Base-by-base conservation (phyloP, 2,888 invertebrate genomes). In the Iselma pallidipennis region DNA sequence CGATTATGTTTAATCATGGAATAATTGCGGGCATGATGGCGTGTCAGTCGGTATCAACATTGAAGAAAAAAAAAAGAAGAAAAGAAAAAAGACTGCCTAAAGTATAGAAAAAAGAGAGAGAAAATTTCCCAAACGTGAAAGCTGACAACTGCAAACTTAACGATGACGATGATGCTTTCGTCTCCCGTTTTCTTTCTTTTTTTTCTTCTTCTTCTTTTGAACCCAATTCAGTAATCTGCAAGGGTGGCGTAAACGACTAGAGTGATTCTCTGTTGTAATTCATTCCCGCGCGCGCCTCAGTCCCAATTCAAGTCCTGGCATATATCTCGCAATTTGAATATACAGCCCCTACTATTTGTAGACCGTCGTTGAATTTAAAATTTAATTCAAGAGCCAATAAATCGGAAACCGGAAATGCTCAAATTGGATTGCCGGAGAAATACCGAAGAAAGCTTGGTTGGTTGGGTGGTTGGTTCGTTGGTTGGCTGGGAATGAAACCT, bases 301-400 rank as follows among this genome's bases (percentile, higher is more conserved):
- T 50, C 63, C 61, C 65, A 42, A 48, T 50, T 61, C 61, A 63
- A 61, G 63, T 57, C 61, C 9, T 37, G 48, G 63, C 63, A 37
- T 37, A 61, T 59, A 66, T 66, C 56, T 66, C 57, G 65, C 68
- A 67, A 70, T 71, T 69, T 70, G 63, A 69, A 72, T 71, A 67
- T 67, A 66, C 65, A 63, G 59, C 65, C 63, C 42, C 55, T 49
- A 31, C 66, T 66, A 66, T 66, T 70, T 70, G 71, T 70, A 71
- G 67, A 66, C 65, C 71, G 72, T 67, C 72, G 71, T 74, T 71
- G 74, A 74, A 73, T 74, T 74, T 71, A 72, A 74, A 73, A 72
- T 74, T 73, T 74, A 72, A 74, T 74, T 73, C 73, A 66, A 70
- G 69, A 66, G 67, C 69, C 72, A 72, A 73, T 74, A 73, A 73